These are phyloP conservation scores for Aythya baeri DNA, from an alignment of 2,113 vertebrate species.

Conservation along the genomic window DNA sequence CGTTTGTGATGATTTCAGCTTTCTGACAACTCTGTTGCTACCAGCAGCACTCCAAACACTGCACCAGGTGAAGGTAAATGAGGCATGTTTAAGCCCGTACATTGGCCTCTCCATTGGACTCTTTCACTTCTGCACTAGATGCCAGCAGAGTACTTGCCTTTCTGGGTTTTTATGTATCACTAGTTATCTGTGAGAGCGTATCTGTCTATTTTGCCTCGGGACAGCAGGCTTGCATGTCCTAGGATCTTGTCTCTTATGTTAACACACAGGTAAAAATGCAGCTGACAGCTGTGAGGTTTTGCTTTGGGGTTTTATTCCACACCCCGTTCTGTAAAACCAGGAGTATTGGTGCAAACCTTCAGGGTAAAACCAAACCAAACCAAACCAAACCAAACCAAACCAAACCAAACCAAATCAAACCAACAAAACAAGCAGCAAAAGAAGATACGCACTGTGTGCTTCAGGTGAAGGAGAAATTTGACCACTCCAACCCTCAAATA, in stretches of 20 bases:
- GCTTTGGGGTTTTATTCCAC: not conserved
- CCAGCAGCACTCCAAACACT: not conserved
- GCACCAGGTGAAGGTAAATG: not conserved
- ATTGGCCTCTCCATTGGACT: not conserved
- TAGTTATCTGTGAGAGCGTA: not conserved
- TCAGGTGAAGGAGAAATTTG: not conserved
- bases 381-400: not conserved
- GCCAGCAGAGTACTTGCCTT: not conserved
- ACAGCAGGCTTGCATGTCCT: not conserved
- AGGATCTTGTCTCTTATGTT: not conserved
- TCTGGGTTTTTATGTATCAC: not conserved
- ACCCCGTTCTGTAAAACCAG: not conserved
- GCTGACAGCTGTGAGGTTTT: not conserved
- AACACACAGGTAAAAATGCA: not conserved
- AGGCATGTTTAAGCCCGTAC: not conserved
- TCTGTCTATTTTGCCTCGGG: not conserved
- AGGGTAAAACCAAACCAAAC: not conserved
- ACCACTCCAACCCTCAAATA: not conserved
- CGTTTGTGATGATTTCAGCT: not conserved
- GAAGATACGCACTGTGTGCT: not conserved
- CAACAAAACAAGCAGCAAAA: not conserved
- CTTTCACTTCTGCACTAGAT: not conserved
- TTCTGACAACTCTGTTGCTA: not conserved
- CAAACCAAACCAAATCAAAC: not conserved
- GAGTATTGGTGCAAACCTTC: not conserved